A percentile compares a stretch with the other conserved stretches of the same genome.
These are phyloP conservation scores for Campoplex capitator DNA, from an alignment of 2,888 invertebrate species.

Conservation along the genomic window DNA sequence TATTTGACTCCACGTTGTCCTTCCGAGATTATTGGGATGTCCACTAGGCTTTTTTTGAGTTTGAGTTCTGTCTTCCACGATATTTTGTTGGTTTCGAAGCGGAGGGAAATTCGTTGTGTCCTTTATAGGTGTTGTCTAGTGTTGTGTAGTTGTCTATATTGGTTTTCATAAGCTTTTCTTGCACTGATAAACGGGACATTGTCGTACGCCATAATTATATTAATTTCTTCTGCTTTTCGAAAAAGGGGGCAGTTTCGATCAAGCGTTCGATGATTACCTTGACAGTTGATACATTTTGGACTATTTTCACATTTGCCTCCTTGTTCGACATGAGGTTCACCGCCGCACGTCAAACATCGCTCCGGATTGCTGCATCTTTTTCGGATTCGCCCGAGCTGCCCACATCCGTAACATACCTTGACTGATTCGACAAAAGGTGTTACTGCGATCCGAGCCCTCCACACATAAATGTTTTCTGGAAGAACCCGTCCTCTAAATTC, in stretches of 20 bases:
- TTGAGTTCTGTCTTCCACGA: not conserved
- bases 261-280: conserved; percentile 38
- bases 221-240: conserved; percentile 37
- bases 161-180: not conserved
- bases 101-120: conserved; percentile 2
- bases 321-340: not conserved
- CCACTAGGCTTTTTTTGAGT: not conserved
- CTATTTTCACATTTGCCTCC: conserved; percentile 10
- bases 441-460: conserved; percentile 18
- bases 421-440: not conserved
- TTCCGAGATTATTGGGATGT: not conserved
- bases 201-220: conserved; percentile 40
- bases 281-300: conserved; percentile 38
- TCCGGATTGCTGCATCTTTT: conserved; percentile 3
- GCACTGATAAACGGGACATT: conserved; percentile 32
- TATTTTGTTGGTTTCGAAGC: not conserved
- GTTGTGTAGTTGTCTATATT: not conserved
- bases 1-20: conserved; percentile 6
- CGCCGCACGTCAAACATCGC: conserved; percentile 35
- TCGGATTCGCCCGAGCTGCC: not conserved
- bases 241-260: conserved; percentile 23
- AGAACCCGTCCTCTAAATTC: conserved; percentile 29
- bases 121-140: not conserved
- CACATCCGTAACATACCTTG: conserved; percentile 36
- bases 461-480: conserved; percentile 21